Percentiles rank a stretch among this genome's conserved stretches.
phyloP scores from a whole-genome alignment of 2,113 vertebrate species.

The Danionella cerebrum region DNA sequence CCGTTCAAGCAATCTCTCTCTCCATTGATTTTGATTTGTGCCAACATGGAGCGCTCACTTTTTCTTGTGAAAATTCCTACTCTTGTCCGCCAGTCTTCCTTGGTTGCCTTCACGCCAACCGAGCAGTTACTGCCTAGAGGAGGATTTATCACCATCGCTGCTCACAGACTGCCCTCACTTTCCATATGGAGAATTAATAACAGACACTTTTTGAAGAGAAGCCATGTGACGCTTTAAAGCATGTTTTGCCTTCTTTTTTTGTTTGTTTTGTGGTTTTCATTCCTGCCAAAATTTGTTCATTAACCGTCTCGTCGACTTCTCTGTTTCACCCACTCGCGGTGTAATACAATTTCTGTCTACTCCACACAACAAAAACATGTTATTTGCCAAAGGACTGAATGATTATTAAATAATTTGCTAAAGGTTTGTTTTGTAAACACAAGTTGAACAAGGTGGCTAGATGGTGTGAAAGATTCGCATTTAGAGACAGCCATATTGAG shows the following conservation, averaged over 20 bases:
- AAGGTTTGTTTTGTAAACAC: background rate
- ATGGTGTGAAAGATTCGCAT: background rate
- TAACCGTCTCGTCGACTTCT: conserved; percentile 45
- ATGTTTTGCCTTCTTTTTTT: conserved; percentile 63
- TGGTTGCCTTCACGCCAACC: conserved; percentile 61
- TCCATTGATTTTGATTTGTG: conserved; percentile 19
- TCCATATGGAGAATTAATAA: conserved; percentile 42
- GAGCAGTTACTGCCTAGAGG: conserved; percentile 55
- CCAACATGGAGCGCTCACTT: conserved; percentile 46
- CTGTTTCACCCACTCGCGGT: conserved; percentile 42
- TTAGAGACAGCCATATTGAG: conserved; percentile 56
- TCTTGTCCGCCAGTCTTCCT: conserved; percentile 69
- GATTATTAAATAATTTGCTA: conserved; percentile 31
- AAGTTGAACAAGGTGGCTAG: too few species aligned
- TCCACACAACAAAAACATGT: conserved; percentile 38
- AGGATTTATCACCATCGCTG: conserved; percentile 51
- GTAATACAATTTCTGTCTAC: conserved; percentile 41
- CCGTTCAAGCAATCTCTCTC: conserved; percentile 57
- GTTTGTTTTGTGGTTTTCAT: conserved; percentile 35
- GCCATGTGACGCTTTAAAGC: conserved; percentile 67
- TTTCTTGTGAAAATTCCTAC: conserved; percentile 48
- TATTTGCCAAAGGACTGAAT: conserved; percentile 62
- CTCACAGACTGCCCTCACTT: conserved; percentile 35
- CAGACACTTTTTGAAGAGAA: conserved; percentile 63
- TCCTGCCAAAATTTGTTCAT: conserved; percentile 49